These are phyloP conservation scores for Echinometra lucunter DNA, from an alignment of 53 echinoderm and acorn worm species.

Conservation along the genomic window DNA sequence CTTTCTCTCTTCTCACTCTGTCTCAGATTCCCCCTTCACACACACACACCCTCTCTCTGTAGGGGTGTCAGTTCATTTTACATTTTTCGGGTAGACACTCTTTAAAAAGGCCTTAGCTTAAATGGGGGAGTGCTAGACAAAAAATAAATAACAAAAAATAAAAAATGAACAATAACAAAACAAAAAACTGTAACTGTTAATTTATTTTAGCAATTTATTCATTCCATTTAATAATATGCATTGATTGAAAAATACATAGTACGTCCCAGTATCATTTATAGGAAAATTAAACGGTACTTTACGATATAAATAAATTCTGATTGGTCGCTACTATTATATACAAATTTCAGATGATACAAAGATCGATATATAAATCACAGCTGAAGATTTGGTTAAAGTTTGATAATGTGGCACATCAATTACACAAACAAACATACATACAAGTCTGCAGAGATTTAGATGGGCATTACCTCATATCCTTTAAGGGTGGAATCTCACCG, in stretches of 20 bases:
- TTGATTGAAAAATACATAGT: constrained; percentile 30
- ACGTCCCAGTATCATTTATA: neutral
- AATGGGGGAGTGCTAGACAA: no score
- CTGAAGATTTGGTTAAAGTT: constrained; percentile 47
- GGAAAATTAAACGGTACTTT: neutral
- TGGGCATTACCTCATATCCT: no score
- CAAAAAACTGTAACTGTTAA: neutral
- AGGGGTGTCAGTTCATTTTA: neutral
- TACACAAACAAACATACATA: neutral
- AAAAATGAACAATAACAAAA: no score
- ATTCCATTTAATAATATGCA: constrained; percentile 36
- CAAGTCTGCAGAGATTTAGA: neutral
- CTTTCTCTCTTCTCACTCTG: neutral
- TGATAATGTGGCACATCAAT: neutral
- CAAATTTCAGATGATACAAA: constrained; percentile 46
- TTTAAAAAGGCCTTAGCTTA: no score
- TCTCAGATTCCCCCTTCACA: neutral
- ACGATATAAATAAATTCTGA: constrained; percentile 49
- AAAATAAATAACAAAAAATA: no score
- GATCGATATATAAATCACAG: constrained; percentile 53
- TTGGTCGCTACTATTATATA: constrained; percentile 39
- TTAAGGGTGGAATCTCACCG: no score
- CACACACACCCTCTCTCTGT: neutral
- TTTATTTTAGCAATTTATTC: constrained; percentile 31
- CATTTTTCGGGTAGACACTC: neutral